A percentile compares a stretch with the other conserved stretches of the same genome.
phyloP scores from a whole-genome alignment of 2,888 invertebrate species.

The Caenorhabditis sp. region DNA sequence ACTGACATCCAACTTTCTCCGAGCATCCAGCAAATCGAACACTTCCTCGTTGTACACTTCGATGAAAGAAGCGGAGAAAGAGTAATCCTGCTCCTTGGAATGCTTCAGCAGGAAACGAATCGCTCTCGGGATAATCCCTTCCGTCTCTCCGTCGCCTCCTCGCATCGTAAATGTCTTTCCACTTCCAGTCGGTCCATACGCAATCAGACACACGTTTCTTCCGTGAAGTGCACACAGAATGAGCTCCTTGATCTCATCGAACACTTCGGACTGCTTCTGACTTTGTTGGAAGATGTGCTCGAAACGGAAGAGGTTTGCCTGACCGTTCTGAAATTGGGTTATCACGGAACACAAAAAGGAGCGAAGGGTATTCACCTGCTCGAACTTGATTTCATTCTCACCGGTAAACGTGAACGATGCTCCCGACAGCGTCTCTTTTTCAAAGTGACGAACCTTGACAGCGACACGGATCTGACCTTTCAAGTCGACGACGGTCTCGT shows the following conservation, averaged over 20 bases:
- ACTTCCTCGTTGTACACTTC: slow-evolving; percentile 91
- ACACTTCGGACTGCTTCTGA: slow-evolving; percentile 47
- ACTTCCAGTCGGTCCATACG: slow-evolving; percentile 70
- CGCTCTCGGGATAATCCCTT: slow-evolving; percentile 66
- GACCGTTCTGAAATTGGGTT: no score
- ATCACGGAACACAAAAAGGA: no score
- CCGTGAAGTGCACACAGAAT: slow-evolving; percentile 65
- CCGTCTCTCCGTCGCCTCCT: slow-evolving; percentile 42
- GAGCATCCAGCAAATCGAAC: slow-evolving; percentile 84
- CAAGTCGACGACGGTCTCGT: slow-evolving; percentile 62
- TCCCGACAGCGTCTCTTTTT: background rate
- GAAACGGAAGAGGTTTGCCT: slow-evolving; percentile 42
- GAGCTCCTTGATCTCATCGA: slow-evolving; percentile 62
- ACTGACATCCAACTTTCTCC: slow-evolving; percentile 41
- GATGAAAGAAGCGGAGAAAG: slow-evolving; percentile 86
- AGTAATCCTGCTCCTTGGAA: slow-evolving; percentile 80
- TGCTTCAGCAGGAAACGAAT: slow-evolving; percentile 55
- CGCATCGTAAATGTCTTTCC: slow-evolving; percentile 72
- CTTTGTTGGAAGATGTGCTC: slow-evolving; percentile 58
- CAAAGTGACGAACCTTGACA: slow-evolving; percentile 51
- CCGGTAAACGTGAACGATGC: background rate
- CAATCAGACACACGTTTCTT: slow-evolving; percentile 67
- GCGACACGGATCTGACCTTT: slow-evolving; percentile 66
- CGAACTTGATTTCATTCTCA: slow-evolving; percentile 28
- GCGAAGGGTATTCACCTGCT: no score